These are phyloP conservation scores for Indicator maculatus DNA, from an alignment of 2,113 vertebrate species.

Conservation along the genomic window DNA sequence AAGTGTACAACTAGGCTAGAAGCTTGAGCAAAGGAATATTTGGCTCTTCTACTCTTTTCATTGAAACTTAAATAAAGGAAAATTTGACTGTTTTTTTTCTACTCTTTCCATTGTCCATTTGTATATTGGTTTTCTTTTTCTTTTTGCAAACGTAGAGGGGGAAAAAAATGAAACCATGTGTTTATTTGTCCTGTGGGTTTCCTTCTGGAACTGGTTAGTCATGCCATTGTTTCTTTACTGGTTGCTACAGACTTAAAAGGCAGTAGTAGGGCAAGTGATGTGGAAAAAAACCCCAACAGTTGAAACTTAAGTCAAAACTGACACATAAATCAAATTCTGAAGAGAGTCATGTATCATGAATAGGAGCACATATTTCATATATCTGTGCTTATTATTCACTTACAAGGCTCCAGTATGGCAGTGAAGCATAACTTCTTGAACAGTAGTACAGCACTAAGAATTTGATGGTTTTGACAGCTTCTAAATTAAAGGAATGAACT, in stretches of 20 bases:
- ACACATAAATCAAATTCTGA: neutral
- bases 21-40: neutral
- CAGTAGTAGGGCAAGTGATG: neutral
- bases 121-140: neutral
- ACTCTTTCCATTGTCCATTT: neutral
- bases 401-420: slow-evolving; percentile 2
- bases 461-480: slow-evolving; percentile 51
- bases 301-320: neutral
- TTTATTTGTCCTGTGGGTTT: neutral
- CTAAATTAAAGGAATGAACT: slow-evolving; percentile 59
- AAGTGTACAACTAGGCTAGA: neutral
- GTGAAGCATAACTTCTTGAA: slow-evolving; percentile 20
- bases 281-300: neutral
- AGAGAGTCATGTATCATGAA: neutral
- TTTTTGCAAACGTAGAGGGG: neutral
- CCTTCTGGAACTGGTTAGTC: neutral
- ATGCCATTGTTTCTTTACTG: neutral
- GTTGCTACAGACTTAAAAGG: neutral
- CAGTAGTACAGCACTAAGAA: neutral
- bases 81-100: neutral
- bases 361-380: neutral
- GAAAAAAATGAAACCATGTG: neutral
- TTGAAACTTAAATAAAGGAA: neutral
- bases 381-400: neutral
- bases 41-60: neutral